Percentiles rank a stretch among this genome's conserved stretches.
Conservation (phyloP, 2,888 invertebrate species). For the Drosophila villosipedis region DNA sequence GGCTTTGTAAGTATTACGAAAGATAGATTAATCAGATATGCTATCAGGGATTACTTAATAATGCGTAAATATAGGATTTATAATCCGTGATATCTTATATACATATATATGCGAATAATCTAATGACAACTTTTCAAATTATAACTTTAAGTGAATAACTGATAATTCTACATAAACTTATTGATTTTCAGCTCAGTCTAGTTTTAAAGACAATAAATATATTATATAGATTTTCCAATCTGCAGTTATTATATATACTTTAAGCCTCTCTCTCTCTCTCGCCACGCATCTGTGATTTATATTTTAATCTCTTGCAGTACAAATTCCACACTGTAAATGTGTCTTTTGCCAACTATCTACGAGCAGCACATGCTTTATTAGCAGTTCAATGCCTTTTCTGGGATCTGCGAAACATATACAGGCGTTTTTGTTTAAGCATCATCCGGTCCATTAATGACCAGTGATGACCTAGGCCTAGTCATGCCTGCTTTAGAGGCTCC, state of each 20-base stretch:
- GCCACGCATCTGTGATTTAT: constrained; percentile 22
- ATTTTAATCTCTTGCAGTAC: constrained; percentile 63
- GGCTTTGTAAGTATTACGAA: not conserved
- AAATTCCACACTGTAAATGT: constrained; percentile 60
- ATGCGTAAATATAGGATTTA: not conserved
- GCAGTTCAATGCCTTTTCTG: constrained; percentile 69
- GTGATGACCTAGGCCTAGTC: constrained; percentile 61
- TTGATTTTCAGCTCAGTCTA: not conserved
- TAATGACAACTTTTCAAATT: no score
- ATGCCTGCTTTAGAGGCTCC: constrained; percentile 27
- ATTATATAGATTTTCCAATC: not conserved
- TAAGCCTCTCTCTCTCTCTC: not conserved
- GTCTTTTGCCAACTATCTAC: constrained; percentile 41
- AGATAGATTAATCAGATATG: not conserved
- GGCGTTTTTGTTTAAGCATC: constrained; percentile 34
- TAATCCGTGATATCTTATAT: not conserved
- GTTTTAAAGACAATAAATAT: not conserved
- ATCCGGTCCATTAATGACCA: constrained; percentile 44
- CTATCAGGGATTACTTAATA: no score
- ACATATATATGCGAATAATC: not conserved
- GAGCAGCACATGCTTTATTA: constrained; percentile 49
- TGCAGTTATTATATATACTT: not conserved
- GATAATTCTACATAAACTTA: not conserved
- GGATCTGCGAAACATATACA: constrained; percentile 47
- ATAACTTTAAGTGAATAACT: no score